Evolutionary conservation across 2,113 vertebrate genomes (phyloP).

Genomic region (Xenotilapia caudafasciata): DNA sequence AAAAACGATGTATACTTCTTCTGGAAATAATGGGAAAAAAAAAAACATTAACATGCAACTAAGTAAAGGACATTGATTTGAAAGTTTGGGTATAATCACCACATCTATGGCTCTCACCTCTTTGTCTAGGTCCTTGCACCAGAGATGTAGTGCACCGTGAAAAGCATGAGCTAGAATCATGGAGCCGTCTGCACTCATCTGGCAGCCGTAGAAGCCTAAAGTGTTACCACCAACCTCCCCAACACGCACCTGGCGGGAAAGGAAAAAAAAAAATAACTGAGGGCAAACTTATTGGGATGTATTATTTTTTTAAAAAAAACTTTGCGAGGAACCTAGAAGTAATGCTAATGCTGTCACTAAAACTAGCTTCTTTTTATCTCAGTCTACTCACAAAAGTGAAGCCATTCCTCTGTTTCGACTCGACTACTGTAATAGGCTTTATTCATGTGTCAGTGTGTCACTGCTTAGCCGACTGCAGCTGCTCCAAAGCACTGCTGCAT

Average conservation of each 20-base stretch:
- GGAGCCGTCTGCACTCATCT: conserved; percentile 86
- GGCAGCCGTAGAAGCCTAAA: conserved; percentile 91
- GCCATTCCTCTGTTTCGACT: not conserved
- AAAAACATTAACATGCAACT: not conserved
- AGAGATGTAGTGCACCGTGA: conserved; percentile 92
- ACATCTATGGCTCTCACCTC: conserved; percentile 59
- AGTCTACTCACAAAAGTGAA: not conserved
- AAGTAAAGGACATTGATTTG: not conserved
- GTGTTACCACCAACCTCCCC: conserved; percentile 98
- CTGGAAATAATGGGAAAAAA: rapidly evolving
- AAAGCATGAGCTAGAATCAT: conserved; percentile 91
- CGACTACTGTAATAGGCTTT: not conserved
- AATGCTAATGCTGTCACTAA: not conserved
- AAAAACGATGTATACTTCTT: not conserved
- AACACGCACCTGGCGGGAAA: conserved; percentile 81
- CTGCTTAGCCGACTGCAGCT: not conserved
- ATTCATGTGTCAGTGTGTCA: not conserved
- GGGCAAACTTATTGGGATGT: not conserved
- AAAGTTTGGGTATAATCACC: not conserved
- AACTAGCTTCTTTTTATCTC: not conserved
- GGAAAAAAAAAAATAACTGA: not conserved
- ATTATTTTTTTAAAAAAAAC: not conserved
- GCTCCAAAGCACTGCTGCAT: not conserved
- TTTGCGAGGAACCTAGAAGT: not conserved
- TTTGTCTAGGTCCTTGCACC: conserved; percentile 74